Conservation (phyloP, 2,113 vertebrate species). For the Pipa parva region DNA sequence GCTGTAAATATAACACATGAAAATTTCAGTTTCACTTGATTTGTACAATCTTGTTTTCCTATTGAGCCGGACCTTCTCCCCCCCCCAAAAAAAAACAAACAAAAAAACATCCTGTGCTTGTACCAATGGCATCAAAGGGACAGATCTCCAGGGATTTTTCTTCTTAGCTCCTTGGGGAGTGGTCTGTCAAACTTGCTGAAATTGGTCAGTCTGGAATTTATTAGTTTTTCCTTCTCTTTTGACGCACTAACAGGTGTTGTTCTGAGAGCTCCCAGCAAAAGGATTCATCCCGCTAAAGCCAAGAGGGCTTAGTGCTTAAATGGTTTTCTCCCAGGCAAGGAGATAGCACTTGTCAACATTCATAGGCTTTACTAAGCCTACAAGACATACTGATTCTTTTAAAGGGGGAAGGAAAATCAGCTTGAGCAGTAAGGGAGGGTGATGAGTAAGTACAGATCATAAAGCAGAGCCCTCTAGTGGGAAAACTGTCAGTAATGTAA, state of each 20-base stretch:
- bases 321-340: constrained; percentile 57
- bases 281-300: constrained; percentile 52
- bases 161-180: constrained; percentile 40
- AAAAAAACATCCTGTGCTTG: no score
- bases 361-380: constrained; percentile 46
- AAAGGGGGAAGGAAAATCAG: not conserved
- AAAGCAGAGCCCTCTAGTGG: constrained; percentile 17
- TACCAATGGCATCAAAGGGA: not conserved
- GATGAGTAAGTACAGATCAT: constrained; percentile 1
- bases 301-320: constrained; percentile 64
- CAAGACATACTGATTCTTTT: constrained; percentile 54
- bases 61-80: not conserved
- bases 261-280: constrained; percentile 45
- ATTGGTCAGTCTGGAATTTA: constrained; percentile 56
- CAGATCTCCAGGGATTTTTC: constrained; percentile 14
- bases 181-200: constrained; percentile 40
- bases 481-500: not conserved
- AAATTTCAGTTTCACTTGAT: not conserved
- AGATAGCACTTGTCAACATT: constrained; percentile 63
- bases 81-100: no score
- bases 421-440: not conserved
- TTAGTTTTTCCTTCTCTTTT: constrained; percentile 56
- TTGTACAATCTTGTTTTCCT: not conserved
- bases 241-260: constrained; percentile 52
- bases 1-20: no score